A percentile compares a stretch with the other conserved stretches of the same genome.
phyloP scores from a whole-genome alignment of 1,140 invertebrate genomes.

The Drosophila carrolli region DNA sequence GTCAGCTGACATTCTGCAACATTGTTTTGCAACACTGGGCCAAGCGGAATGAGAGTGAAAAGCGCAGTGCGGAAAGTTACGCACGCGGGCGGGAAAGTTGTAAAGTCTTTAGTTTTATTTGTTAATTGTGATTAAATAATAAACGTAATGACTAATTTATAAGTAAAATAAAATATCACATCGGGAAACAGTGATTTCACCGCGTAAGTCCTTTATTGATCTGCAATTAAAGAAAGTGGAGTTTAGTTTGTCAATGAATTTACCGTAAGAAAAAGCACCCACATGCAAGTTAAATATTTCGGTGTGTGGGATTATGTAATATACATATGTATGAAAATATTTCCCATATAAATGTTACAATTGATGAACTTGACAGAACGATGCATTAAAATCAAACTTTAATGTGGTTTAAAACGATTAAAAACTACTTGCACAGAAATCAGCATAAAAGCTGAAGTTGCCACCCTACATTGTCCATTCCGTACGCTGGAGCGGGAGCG shows the following conservation, averaged over 20 bases:
- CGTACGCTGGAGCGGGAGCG: constrained; percentile 6
- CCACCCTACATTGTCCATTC: not conserved
- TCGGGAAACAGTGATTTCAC: not conserved
- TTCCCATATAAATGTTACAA: no score
- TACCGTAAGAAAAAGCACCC: constrained; percentile 1
- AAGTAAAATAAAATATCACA: not conserved
- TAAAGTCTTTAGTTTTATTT: constrained; percentile 29
- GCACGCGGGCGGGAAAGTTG: constrained; percentile 31
- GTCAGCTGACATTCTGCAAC: constrained; percentile 1
- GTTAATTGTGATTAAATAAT: constrained; percentile 33
- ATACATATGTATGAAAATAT: no score
- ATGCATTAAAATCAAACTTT: no score
- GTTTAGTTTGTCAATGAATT: not conserved
- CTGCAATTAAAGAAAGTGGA: not conserved
- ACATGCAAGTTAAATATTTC: not conserved
- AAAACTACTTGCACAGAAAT: not conserved
- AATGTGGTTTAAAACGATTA: no score
- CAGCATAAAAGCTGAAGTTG: not conserved
- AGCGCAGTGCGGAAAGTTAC: constrained; percentile 23
- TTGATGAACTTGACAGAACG: no score
- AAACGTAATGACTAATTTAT: constrained; percentile 14
- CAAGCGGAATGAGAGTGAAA: constrained; percentile 5
- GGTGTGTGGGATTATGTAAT: no score
- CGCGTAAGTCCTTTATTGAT: constrained; percentile 31
- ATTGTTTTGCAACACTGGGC: constrained; percentile 9